phyloP scores from a whole-genome alignment of 2,113 vertebrate genomes.

The Symphodus melops region DNA sequence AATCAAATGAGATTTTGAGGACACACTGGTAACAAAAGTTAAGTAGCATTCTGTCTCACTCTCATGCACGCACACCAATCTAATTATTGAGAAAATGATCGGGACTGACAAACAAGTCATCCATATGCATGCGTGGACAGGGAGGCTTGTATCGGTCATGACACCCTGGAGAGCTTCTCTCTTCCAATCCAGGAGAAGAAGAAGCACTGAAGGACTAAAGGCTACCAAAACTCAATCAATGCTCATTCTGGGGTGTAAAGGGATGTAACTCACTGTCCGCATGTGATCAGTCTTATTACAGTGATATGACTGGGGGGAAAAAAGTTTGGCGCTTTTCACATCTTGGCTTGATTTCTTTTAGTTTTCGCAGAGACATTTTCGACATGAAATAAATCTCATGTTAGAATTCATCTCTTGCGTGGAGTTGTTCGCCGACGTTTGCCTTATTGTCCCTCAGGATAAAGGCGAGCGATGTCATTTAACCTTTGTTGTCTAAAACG shows the following conservation, averaged over 20 bases:
- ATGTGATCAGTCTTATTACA: not conserved
- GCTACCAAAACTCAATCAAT: slow-evolving; percentile 47
- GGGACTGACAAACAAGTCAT: slow-evolving; percentile 58
- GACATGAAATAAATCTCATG: too few relatives aligned
- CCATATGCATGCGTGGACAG: slow-evolving; percentile 46
- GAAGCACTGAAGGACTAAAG: slow-evolving; percentile 16
- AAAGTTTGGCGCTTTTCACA: not conserved
- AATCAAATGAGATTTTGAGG: slow-evolving; percentile 15
- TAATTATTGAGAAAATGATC: slow-evolving; percentile 54
- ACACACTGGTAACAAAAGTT: slow-evolving; percentile 19
- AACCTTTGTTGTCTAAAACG: slow-evolving; percentile 44
- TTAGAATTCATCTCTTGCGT: too few relatives aligned
- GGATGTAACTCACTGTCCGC: not conserved
- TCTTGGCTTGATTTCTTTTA: not conserved
- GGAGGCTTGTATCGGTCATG: slow-evolving; percentile 12
- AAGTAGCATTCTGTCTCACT: not conserved
- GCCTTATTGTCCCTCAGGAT: slow-evolving; percentile 4
- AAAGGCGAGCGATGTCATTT: slow-evolving; percentile 25
- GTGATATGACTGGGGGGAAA: not conserved
- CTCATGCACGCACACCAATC: not conserved
- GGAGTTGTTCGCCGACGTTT: not conserved
- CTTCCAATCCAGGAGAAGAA: slow-evolving; percentile 7
- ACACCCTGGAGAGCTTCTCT: slow-evolving; percentile 35
- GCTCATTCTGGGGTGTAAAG: slow-evolving; percentile 5
- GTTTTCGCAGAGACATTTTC: too few relatives aligned